Conservation (phyloP, 2,113 vertebrate genomes). For the Amphiprion ocellaris region DNA sequence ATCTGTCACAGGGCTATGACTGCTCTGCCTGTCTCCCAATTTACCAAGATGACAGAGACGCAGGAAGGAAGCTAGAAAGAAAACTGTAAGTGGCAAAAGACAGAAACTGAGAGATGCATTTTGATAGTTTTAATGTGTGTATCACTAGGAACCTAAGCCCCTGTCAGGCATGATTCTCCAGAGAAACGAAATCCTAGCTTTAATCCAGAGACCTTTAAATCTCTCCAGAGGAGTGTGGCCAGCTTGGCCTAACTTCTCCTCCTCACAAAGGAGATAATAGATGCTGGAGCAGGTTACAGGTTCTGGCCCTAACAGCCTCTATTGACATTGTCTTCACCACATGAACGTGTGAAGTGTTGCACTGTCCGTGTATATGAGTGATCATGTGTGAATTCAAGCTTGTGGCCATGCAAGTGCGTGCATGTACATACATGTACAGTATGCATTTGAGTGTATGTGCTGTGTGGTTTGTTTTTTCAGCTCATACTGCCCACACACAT, state of each 20-base stretch:
- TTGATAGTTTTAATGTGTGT: constrained; percentile 85
- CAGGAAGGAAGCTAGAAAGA: constrained; percentile 49
- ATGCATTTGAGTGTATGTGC: neutral
- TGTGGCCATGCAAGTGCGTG: neutral
- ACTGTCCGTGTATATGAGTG: neutral
- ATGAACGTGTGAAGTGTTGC: neutral
- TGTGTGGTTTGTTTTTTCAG: constrained; percentile 15
- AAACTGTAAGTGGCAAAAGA: constrained; percentile 75
- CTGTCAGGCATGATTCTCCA: constrained; percentile 89
- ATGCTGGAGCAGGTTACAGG: constrained; percentile 16
- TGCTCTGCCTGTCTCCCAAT: constrained; percentile 88
- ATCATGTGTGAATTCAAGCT: constrained; percentile 7
- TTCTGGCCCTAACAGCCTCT: constrained; percentile 14
- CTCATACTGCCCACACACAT: constrained; percentile 16
- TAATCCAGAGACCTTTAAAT: constrained; percentile 89
- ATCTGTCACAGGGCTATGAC: constrained; percentile 85
- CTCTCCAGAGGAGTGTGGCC: constrained; percentile 81
- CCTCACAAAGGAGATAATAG: constrained; percentile 19
- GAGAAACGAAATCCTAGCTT: constrained; percentile 88
- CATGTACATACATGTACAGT: neutral
- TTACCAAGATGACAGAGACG: constrained; percentile 75
- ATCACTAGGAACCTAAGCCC: constrained; percentile 86
- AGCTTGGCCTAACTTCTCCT: constrained; percentile 64
- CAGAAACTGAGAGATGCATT: constrained; percentile 79
- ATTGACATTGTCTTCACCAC: neutral